Evolutionary conservation across 2,888 invertebrate genomes (phyloP).

Genomic region (Melipona bicolor): DNA sequence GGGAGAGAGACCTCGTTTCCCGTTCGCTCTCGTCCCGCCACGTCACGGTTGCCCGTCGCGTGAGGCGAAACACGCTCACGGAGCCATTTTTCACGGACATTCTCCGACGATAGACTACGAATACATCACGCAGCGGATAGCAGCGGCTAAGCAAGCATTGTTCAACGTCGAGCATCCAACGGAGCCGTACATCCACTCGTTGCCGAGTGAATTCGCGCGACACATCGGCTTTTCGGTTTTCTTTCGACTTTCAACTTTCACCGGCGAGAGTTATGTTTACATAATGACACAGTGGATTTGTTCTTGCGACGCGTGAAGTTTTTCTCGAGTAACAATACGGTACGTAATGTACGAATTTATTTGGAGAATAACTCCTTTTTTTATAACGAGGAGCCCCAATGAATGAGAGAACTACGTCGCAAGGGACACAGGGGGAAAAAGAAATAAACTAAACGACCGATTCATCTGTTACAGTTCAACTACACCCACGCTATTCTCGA

Average conservation of each 20-base stretch:
- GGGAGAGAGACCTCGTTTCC: constrained; percentile 49
- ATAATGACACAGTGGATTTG: too few relatives aligned
- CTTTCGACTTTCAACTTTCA: not conserved
- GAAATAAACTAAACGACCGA: not conserved
- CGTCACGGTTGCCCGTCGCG: constrained; percentile 41
- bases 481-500: not conserved
- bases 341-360: too few relatives aligned
- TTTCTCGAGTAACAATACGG: too few relatives aligned
- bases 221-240: not conserved
- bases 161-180: constrained; percentile 60
- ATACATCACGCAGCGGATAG: constrained; percentile 49
- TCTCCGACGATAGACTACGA: constrained; percentile 54
- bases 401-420: not conserved
- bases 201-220: constrained; percentile 30
- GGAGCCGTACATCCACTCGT: constrained; percentile 18
- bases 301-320: too few relatives aligned
- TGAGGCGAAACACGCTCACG: constrained; percentile 40
- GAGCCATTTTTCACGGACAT: constrained; percentile 59
- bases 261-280: not conserved
- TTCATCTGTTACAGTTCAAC: not conserved
- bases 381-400: too few relatives aligned
- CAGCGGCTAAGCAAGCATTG: constrained; percentile 55
- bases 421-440: not conserved
- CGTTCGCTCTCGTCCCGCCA: constrained; percentile 31
- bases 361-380: too few relatives aligned